Evolutionary conservation across 2,113 vertebrate species (phyloP), one percentile per base, ranked within the genome.

Genomic region (Rhinopomastus cyanomelas): DNA sequence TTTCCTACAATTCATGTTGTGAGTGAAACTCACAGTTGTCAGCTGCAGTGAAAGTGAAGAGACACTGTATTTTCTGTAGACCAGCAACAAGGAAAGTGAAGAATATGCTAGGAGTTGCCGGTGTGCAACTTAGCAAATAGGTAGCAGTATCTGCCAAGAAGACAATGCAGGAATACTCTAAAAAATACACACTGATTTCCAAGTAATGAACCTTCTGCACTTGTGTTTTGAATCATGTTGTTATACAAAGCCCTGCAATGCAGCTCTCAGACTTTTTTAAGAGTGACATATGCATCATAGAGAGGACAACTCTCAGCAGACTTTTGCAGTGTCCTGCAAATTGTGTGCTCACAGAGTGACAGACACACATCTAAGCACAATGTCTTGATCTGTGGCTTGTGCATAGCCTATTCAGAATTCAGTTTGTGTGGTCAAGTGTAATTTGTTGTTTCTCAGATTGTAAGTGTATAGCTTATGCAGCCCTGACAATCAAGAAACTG

Each of bases 171-270:
- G 25, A 51, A 19, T 17, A 71, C 34, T 30, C 23, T 64, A 5
- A 25, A 87, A 51, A 85, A 89, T 12, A 64, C 77, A 17, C 27
- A 9, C 2, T 25, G 9, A 12, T 61, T 89, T 57, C 20, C 51
- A n/a, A 11, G 26, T 29, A 64, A 69, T 0, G 1, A 27, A 9
- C 79, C 16, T 61, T 27, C 57, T 5, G 3, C 26, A 59, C 5
- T 42, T 15, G 5, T 0, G 0, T 36, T 34, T n/a, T 51, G 29
- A 5, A 20, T 7, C 5, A 1, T 23, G 13, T 12, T 46, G 39
- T 71, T 39, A 59, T 0, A 1, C 18, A 30, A 20, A 64, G 23
- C 46, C 30, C 23, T 64, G 30, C 32, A 27, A 12, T 55, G 30
- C 34, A 64, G 12, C 20, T 64, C 53, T 62, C 4, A 23, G 37